phyloP scores from a whole-genome alignment of 2,113 vertebrate genomes.

The Baryphthengus martii region DNA sequence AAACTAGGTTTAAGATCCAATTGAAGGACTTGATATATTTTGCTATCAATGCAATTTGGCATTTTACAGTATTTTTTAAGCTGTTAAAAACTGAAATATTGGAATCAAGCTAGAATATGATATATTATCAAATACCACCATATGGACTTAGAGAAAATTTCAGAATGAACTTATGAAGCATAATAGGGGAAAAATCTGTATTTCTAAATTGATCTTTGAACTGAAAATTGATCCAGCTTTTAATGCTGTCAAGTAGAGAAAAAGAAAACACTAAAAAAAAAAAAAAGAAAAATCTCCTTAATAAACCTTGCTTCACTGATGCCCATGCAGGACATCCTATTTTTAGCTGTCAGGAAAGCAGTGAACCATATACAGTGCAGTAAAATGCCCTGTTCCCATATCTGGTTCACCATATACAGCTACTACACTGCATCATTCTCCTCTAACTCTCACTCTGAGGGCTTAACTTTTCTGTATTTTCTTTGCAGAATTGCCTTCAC shows the following conservation, averaged over 20 bases:
- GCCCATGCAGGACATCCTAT: not conserved
- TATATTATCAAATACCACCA: not conserved
- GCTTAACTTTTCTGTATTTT: not conserved
- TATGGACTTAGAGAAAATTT: not conserved
- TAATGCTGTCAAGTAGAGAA: not conserved
- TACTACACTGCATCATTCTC: not conserved
- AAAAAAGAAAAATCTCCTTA: not conserved
- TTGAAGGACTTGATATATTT: not conserved
- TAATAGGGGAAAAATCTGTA: not conserved
- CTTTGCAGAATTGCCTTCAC: conserved; percentile 7
- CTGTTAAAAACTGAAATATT: not conserved
- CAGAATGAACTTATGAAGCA: not conserved
- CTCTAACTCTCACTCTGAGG: not conserved
- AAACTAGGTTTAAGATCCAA: not conserved
- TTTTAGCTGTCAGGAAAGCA: conserved; percentile 8
- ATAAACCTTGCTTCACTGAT: not conserved
- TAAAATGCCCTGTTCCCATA: conserved; percentile 25
- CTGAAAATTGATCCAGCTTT: not conserved
- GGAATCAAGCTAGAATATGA: not conserved
- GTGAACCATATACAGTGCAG: not conserved
- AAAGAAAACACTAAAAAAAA: not conserved
- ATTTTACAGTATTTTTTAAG: conserved; percentile 2
- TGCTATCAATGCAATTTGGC: not conserved
- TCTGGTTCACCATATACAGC: conserved; percentile 34
- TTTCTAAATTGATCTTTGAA: not conserved